Percentiles rank a stretch among this genome's conserved stretches.
Conservation (phyloP, 2,888 invertebrate species). For the Mythimna loreyi region DNA sequence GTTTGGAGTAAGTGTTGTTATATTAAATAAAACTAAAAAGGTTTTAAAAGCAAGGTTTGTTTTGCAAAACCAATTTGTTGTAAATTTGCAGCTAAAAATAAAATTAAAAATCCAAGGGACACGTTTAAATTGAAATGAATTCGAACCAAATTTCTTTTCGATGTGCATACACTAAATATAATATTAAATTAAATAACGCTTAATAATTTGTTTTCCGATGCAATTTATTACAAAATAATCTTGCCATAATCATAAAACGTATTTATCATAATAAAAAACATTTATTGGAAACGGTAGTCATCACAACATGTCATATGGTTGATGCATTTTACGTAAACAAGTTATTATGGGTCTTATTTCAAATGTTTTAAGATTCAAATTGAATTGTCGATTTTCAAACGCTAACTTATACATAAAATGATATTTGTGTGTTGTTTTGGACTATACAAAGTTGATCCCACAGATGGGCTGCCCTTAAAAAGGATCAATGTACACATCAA, state of each 20-base stretch:
- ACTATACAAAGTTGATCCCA: too few relatives aligned
- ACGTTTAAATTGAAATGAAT: slow-evolving; percentile 19
- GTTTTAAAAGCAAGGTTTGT: not conserved
- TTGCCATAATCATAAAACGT: slow-evolving; percentile 49
- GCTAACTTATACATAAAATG: not conserved
- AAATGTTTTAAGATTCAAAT: not conserved
- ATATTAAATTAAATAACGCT: slow-evolving; percentile 32
- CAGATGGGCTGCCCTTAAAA: too few relatives aligned
- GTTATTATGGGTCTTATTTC: not conserved
- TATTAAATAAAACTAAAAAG: not conserved
- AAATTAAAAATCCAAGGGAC: slow-evolving; percentile 32
- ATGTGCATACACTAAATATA: not conserved
- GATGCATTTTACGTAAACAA: slow-evolving; percentile 21
- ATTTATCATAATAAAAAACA: slow-evolving; percentile 25
- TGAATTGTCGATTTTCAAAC: not conserved
- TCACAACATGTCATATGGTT: slow-evolving; percentile 19
- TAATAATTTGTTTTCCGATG: slow-evolving; percentile 19
- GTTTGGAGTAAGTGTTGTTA: slow-evolving; percentile 11
- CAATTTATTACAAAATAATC: slow-evolving; percentile 32
- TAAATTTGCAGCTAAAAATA: not conserved
- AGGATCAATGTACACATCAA: too few relatives aligned
- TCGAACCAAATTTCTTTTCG: slow-evolving; percentile 29
- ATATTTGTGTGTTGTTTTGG: not conserved
- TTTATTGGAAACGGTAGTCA: slow-evolving; percentile 36
- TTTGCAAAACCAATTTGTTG: slow-evolving; percentile 7